Evolutionary conservation across 2,797 vertebrate genomes (phyloP).

Genomic region (Rhynchonycteris naso): DNA sequence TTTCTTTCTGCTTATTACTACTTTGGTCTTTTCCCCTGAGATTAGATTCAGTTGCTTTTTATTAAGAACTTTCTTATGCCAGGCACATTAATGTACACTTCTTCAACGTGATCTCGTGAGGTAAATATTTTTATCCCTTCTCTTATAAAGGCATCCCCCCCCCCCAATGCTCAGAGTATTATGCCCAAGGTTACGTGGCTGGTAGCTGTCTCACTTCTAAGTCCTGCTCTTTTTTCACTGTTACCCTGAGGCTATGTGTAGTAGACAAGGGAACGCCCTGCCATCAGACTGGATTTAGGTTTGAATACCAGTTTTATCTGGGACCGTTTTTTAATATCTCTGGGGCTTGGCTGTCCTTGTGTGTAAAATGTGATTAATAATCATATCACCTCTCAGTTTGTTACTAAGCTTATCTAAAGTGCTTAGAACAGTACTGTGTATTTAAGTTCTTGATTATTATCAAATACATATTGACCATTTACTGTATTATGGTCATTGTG

Average conservation of each 20-base stretch:
- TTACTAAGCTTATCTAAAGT: background rate
- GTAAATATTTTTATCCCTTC: slow-evolving; percentile 18
- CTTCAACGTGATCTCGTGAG: background rate
- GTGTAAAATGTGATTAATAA: slow-evolving; percentile 20
- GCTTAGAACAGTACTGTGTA: background rate
- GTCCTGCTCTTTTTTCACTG: background rate
- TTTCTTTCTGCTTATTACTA: slow-evolving; percentile 26
- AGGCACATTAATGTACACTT: background rate
- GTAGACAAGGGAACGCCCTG: background rate
- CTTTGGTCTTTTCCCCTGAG: background rate
- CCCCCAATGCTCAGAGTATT: background rate
- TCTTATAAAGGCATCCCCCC: background rate
- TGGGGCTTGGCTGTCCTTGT: background rate
- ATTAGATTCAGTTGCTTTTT: background rate
- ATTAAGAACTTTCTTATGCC: slow-evolving; percentile 2
- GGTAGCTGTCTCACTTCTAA: background rate
- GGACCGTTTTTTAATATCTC: background rate
- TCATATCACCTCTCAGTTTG: background rate
- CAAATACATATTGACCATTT: background rate
- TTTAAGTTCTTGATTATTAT: background rate
- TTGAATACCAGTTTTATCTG: background rate
- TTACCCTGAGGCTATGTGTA: background rate
- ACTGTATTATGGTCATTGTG: background rate
- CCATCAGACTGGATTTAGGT: background rate
- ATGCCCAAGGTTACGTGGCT: background rate